Evolutionary conservation across 2,797 vertebrate genomes (phyloP).

Genomic region (Martes flavigula): DNA sequence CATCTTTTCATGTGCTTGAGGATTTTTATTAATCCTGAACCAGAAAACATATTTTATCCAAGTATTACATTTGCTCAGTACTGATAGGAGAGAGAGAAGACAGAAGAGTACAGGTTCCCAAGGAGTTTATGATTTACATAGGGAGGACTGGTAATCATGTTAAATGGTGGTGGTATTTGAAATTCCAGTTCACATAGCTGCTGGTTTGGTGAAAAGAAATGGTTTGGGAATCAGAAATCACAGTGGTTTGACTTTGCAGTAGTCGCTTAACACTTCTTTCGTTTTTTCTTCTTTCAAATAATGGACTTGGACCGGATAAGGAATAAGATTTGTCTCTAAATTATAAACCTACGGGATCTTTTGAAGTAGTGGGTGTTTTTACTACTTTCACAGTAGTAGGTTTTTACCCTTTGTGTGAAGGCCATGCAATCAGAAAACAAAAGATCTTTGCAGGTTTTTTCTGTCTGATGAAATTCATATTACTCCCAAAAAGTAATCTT

Average conservation of each 20-base stretch:
- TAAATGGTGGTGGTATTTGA: neutral
- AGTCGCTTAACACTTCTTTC: neutral
- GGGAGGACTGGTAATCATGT: neutral
- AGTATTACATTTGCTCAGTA: neutral
- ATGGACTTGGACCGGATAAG: neutral
- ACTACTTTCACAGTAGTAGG: neutral
- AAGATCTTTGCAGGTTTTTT: conserved; percentile 41
- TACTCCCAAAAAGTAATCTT: neutral
- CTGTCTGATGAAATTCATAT: conserved; percentile 7
- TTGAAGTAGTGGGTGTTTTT: neutral
- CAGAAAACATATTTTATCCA: neutral
- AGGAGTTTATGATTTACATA: conserved; percentile 2
- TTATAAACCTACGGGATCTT: neutral
- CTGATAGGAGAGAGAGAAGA: neutral
- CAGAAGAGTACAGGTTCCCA: neutral
- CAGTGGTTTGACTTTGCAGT: neutral
- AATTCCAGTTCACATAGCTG: neutral
- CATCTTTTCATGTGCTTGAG: conserved; percentile 26
- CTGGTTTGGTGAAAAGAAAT: neutral
- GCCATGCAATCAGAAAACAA: neutral
- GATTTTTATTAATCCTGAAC: conserved; percentile 28
- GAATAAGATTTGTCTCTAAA: conserved; percentile 27
- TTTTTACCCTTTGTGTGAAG: conserved; percentile 49
- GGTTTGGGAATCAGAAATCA: conserved; percentile 31
- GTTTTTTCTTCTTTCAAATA: conserved; percentile 7